These are phyloP conservation scores for Heliothis subflexa DNA, from an alignment of 1,140 invertebrate species.

Conservation along the genomic window DNA sequence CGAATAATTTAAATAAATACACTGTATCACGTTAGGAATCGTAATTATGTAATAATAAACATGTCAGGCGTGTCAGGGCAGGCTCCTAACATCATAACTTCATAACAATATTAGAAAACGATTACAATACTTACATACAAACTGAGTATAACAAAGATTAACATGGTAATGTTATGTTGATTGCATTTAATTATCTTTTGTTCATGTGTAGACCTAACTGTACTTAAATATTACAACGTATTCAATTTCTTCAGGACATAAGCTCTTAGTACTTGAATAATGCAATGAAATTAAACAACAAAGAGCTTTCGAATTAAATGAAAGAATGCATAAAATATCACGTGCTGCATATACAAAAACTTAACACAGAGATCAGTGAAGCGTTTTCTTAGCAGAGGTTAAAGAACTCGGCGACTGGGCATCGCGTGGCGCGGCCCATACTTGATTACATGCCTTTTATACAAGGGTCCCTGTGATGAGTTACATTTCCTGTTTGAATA, in stretches of 20 bases:
- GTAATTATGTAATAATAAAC: conserved; percentile 34
- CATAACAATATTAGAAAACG: not conserved
- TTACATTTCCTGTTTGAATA: too few relatives aligned
- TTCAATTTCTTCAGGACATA: not conserved
- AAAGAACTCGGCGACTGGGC: conserved; percentile 64
- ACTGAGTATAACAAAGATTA: not conserved
- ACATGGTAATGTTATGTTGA: not conserved
- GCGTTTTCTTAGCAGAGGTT: conserved; percentile 64
- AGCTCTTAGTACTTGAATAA: not conserved
- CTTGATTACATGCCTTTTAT: conserved; percentile 32
- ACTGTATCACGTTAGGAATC: conserved; percentile 32
- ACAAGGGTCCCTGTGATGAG: conserved; percentile 13
- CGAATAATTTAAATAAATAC: conserved; percentile 36
- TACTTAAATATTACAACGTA: not conserved
- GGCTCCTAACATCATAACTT: not conserved
- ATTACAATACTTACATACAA: conserved; percentile 3
- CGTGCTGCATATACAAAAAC: not conserved
- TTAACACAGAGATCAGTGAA: conserved; percentile 54
- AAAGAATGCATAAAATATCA: conserved; percentile 13
- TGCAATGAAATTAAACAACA: not conserved
- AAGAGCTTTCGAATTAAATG: not conserved
- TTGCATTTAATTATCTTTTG: not conserved
- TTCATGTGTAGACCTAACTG: not conserved
- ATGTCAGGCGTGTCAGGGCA: not conserved
- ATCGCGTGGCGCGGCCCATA: conserved; percentile 60